Conservation (phyloP, 2,113 vertebrate genomes). For the Anser brachyrhynchus region DNA sequence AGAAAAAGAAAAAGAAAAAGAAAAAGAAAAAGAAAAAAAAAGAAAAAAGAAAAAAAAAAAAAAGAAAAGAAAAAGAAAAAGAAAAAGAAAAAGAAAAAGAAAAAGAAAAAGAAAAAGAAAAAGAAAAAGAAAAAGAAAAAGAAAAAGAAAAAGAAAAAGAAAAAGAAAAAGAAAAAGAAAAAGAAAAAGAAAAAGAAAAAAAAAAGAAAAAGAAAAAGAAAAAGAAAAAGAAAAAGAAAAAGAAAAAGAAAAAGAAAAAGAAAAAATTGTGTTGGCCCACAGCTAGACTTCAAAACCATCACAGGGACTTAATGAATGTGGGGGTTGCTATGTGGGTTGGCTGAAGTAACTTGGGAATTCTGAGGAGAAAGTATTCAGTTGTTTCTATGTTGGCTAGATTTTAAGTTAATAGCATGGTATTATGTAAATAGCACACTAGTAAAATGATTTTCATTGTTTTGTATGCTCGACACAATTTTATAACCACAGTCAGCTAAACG, state of each 20-base stretch:
- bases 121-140: background rate
- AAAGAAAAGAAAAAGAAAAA: too few relatives aligned
- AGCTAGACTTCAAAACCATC: background rate
- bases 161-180: too few relatives aligned
- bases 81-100: too few relatives aligned
- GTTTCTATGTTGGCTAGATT: background rate
- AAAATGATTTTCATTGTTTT: background rate
- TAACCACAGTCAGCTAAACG: background rate
- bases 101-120: too few relatives aligned
- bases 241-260: too few relatives aligned
- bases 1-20: too few relatives aligned
- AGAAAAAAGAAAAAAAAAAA: too few relatives aligned
- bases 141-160: too few relatives aligned
- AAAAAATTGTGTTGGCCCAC: background rate
- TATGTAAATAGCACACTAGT: background rate
- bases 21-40: too few relatives aligned
- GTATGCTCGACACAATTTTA: background rate
- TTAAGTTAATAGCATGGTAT: background rate
- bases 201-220: too few relatives aligned
- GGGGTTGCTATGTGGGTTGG: background rate
- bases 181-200: too few relatives aligned
- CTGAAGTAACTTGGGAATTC: background rate
- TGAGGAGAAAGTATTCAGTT: background rate
- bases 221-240: too few relatives aligned
- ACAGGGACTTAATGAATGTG: background rate